A percentile compares a stretch with the other conserved stretches of the same genome.
Conservation (phyloP, 2,797 vertebrate genomes). For the Sandelia bainsii region DNA sequence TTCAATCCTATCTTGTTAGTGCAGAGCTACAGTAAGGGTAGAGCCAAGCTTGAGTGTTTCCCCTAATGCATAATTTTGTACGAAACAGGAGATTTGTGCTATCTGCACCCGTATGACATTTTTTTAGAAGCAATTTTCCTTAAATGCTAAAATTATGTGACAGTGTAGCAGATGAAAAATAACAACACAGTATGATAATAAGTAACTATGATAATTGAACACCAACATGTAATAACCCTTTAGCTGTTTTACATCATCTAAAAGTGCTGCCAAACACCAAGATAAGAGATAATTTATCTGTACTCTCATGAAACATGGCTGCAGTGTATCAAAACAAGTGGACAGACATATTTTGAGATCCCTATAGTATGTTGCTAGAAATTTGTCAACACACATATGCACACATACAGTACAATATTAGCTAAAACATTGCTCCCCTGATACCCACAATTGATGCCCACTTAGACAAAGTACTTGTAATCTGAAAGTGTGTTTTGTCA, state of each 20-base stretch:
- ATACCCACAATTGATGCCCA: background rate
- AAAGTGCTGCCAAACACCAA: background rate
- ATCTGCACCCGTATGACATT: background rate
- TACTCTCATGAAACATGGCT: background rate
- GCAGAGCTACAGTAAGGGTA: conserved; percentile 15
- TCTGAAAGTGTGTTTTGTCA: conserved; percentile 8
- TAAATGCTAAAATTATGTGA: background rate
- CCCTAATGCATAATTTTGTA: background rate
- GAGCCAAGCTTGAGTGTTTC: background rate
- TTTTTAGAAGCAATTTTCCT: background rate
- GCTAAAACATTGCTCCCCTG: background rate
- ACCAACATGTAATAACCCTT: background rate
- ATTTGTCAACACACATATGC: no score
- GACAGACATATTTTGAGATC: background rate
- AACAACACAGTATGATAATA: background rate
- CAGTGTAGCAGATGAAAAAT: background rate
- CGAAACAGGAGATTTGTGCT: conserved; percentile 8
- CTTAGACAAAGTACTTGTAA: conserved; percentile 8
- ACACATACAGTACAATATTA: background rate
- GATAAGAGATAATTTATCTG: background rate
- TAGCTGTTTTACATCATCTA: background rate
- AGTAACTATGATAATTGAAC: no score
- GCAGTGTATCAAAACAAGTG: background rate
- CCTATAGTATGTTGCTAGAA: background rate
- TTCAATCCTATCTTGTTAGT: conserved; percentile 3